These are phyloP conservation scores for Pelodytes ibericus DNA, from an alignment of 2,797 vertebrate genomes.

Conservation along the genomic window DNA sequence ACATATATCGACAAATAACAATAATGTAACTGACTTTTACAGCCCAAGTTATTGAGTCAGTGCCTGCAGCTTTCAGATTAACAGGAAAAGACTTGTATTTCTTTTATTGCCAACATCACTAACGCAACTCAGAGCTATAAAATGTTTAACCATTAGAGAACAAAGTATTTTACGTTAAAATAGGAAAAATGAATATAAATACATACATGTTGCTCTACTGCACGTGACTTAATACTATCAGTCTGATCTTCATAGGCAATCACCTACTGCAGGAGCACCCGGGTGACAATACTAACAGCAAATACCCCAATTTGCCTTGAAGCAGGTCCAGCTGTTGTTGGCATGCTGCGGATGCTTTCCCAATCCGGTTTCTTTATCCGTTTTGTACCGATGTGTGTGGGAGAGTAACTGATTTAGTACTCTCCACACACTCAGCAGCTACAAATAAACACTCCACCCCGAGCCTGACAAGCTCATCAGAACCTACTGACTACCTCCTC, in stretches of 20 bases:
- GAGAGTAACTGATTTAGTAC: slow-evolving; percentile 7
- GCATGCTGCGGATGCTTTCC: slow-evolving; percentile 31
- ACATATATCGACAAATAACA: too few species aligned
- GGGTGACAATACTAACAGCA: too few species aligned
- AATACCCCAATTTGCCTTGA: slow-evolving; percentile 77
- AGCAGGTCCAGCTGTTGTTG: slow-evolving; percentile 82
- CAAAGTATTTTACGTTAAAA: slow-evolving; percentile 25
- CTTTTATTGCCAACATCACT: slow-evolving; percentile 22
- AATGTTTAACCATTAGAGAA: neutral
- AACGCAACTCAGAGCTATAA: slow-evolving; percentile 35
- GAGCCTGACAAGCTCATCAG: too few species aligned
- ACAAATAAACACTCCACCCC: neutral
- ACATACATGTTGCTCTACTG: neutral
- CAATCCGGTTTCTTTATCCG: neutral
- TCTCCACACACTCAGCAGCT: neutral
- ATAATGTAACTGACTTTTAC: slow-evolving; percentile 8
- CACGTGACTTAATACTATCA: too few species aligned
- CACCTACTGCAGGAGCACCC: too few species aligned
- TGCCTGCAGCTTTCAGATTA: slow-evolving; percentile 21
- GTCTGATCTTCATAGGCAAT: too few species aligned
- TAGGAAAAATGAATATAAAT: neutral
- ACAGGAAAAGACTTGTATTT: slow-evolving; percentile 13
- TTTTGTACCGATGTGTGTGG: slow-evolving; percentile 31
- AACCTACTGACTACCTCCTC: too few species aligned
- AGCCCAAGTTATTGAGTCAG: slow-evolving; percentile 37